These are phyloP conservation scores for Tragelaphus imberbis DNA, from an alignment of 2,113 vertebrate species.

Conservation along the genomic window DNA sequence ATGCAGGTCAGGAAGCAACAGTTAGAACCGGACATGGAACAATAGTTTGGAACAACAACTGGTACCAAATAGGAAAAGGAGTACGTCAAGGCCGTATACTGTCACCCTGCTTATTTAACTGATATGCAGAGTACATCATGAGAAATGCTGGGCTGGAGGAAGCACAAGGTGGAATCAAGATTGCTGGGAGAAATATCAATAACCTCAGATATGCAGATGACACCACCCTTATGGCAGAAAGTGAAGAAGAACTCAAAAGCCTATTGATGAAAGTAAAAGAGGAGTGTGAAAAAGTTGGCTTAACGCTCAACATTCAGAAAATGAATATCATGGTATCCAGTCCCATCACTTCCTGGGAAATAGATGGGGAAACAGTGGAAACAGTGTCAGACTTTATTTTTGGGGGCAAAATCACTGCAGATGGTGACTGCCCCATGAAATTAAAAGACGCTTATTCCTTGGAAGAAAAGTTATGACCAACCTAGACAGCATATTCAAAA, in stretches of 20 bases:
- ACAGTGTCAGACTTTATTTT: not conserved
- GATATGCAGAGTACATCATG: not conserved
- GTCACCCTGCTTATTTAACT: not conserved
- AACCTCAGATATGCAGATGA: not conserved
- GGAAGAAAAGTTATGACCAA: not conserved
- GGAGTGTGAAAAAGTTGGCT: no score
- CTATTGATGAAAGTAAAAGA: no score
- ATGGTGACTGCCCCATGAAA: not conserved
- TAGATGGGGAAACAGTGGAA: not conserved
- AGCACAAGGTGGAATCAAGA: not conserved
- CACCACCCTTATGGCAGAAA: no score
- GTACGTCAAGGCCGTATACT: not conserved
- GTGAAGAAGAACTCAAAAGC: no score
- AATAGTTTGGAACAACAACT: not conserved
- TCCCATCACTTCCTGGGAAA: not conserved
- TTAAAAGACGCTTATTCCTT: not conserved
- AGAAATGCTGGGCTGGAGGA: not conserved
- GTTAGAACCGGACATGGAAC: not conserved
- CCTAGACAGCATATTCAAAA: not conserved
- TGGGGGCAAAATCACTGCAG: fast-evolving
- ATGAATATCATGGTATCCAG: not conserved
- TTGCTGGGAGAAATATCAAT: not conserved
- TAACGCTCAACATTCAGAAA: not conserved
- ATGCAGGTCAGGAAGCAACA: not conserved
- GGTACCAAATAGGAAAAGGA: not conserved